These are phyloP conservation scores for Dinocampus coccinellae DNA, from an alignment of 2,888 invertebrate genomes.

Conservation along the genomic window DNA sequence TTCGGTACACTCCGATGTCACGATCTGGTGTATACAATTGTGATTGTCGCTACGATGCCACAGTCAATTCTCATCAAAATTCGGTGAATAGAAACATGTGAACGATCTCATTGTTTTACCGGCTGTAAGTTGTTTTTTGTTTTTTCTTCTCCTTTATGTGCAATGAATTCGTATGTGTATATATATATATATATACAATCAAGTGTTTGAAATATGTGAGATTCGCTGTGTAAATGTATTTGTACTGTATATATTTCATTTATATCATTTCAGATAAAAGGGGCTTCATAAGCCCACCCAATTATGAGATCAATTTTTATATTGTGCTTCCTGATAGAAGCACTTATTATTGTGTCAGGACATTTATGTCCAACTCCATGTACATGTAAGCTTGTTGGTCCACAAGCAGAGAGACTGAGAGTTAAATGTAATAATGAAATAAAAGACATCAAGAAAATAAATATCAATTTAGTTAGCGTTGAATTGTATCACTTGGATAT, in stretches of 20 bases:
- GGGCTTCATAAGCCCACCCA: not conserved
- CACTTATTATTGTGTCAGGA: constrained; percentile 48
- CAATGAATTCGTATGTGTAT: not conserved
- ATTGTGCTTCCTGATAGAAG: constrained; percentile 53
- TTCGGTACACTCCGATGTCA: not conserved
- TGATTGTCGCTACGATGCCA: not conserved
- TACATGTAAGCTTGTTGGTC: constrained; percentile 72
- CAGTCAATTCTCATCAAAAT: not conserved
- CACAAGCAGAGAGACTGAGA: constrained; percentile 73
- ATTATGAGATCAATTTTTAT: constrained; percentile 53
- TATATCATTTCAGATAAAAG: not conserved
- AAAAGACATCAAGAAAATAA: constrained; percentile 74
- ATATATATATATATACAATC: not conserved
- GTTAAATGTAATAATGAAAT: constrained; percentile 76
- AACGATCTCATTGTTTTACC: not conserved
- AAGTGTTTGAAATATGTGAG: not conserved
- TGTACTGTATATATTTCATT: not conserved
- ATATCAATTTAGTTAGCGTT: constrained; percentile 74
- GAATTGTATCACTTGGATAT: constrained; percentile 78
- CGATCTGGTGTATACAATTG: not conserved
- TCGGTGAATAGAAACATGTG: constrained; percentile 1
- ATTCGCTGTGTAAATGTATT: no score
- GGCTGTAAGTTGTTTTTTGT: not conserved
- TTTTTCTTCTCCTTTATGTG: no score
- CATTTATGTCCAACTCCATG: constrained; percentile 73